These are phyloP conservation scores for Conger conger DNA, from an alignment of 2,113 vertebrate genomes.

Conservation along the genomic window DNA sequence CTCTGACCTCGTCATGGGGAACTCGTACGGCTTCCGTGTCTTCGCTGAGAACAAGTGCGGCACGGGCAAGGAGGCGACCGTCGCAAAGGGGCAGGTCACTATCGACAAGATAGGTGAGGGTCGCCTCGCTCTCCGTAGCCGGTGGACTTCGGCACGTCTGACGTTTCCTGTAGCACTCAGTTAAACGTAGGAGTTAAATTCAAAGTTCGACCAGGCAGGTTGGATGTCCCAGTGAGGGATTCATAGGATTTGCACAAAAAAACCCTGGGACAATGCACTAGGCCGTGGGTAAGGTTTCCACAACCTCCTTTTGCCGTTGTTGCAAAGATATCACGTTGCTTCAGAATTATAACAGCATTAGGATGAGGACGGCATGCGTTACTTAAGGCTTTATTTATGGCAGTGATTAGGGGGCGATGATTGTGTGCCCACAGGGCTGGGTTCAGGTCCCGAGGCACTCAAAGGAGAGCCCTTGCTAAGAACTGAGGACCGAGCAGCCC, in stretches of 20 bases:
- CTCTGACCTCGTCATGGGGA: conserved; percentile 91
- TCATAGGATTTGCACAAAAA: not conserved
- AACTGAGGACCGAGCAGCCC: not conserved
- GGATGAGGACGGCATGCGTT: not conserved
- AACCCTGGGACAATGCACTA: not conserved
- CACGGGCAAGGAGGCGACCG: conserved; percentile 61
- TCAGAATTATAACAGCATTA: too few relatives aligned
- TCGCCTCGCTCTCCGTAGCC: too few relatives aligned
- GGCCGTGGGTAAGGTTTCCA: not conserved
- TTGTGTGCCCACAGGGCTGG: not conserved
- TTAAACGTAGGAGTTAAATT: too few relatives aligned
- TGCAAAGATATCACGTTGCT: not conserved
- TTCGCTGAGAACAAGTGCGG: conserved; percentile 85
- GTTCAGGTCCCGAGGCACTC: not conserved
- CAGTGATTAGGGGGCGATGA: not conserved
- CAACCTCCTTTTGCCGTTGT: not conserved
- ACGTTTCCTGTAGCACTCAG: not conserved
- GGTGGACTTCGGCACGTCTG: not conserved
- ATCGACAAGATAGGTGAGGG: conserved; percentile 81
- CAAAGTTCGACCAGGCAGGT: too few relatives aligned
- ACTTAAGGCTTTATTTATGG: conserved; percentile 10
- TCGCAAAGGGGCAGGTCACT: conserved; percentile 68
- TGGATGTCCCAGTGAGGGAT: not conserved
- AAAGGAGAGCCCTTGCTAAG: not conserved
- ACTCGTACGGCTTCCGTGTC: conserved; percentile 84